Evolutionary conservation across 2,797 vertebrate genomes (phyloP).

Genomic region (Pantherophis vulpinus): DNA sequence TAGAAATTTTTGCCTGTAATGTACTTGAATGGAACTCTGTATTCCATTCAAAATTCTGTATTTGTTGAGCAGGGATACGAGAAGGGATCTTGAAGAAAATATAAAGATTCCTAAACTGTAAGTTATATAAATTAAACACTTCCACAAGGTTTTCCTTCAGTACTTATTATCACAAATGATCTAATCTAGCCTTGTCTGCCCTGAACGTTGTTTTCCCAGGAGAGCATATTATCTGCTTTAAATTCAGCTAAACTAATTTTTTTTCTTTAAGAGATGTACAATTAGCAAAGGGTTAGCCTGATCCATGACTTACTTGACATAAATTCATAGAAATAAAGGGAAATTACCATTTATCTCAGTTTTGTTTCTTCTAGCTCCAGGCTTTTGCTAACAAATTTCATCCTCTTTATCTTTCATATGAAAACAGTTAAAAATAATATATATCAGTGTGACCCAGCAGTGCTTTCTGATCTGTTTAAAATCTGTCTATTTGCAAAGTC

Average conservation of each 20-base stretch:
- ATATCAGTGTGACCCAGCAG: constrained; percentile 28
- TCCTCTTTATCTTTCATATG: constrained; percentile 35
- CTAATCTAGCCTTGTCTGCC: background rate
- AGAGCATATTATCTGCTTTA: background rate
- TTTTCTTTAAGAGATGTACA: background rate
- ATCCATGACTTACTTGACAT: constrained; percentile 14
- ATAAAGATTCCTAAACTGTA: background rate
- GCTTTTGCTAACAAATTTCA: constrained; percentile 24
- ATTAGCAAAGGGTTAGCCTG: background rate
- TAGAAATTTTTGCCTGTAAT: background rate
- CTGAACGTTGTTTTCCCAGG: background rate
- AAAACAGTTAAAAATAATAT: background rate
- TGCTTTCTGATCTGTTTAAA: constrained; percentile 55
- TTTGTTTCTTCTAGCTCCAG: constrained; percentile 20
- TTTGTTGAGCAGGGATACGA: background rate
- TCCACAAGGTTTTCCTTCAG: background rate
- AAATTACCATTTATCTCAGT: background rate
- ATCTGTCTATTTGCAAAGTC: constrained; percentile 40
- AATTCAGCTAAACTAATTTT: background rate
- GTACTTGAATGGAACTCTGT: background rate
- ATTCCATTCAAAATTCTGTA: background rate
- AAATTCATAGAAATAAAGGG: background rate
- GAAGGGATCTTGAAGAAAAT: background rate
- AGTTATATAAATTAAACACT: background rate
- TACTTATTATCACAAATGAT: background rate